These are phyloP conservation scores for Limnothrissa miodon DNA, from an alignment of 2,113 vertebrate species.

Conservation along the genomic window DNA sequence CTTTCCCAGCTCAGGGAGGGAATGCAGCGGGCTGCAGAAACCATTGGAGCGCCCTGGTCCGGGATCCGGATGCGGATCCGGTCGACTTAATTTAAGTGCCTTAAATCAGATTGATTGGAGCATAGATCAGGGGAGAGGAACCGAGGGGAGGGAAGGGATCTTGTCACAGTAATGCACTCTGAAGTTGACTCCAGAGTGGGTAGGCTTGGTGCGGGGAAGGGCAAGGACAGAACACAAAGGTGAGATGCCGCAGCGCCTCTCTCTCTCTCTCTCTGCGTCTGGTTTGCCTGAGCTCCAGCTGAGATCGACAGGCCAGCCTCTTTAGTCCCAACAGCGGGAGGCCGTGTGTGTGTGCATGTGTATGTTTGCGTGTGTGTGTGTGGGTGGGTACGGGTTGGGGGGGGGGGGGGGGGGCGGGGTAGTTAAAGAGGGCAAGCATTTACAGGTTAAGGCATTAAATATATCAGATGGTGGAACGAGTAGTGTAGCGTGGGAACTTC, in stretches of 20 bases:
- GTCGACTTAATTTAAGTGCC: conserved; percentile 42
- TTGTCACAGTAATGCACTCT: conserved; percentile 48
- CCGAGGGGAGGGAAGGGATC: conserved; percentile 6
- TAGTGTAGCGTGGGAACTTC: neutral
- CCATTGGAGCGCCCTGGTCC: conserved; percentile 29
- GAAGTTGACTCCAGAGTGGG: conserved; percentile 26
- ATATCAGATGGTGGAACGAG: neutral
- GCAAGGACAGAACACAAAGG: neutral
- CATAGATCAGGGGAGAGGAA: conserved; percentile 30
- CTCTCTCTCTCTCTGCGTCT: conserved; percentile 22
- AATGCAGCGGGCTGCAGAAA: conserved; percentile 34
- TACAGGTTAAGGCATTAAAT: conserved; percentile 4
- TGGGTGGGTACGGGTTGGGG: neutral
- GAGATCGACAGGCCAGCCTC: neutral
- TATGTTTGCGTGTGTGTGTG: neutral
- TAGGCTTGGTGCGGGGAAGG: neutral
- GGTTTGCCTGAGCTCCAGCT: neutral
- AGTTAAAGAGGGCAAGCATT: neutral
- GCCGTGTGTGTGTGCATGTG: neutral
- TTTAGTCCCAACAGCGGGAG: neutral
- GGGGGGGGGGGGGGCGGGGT: neutral
- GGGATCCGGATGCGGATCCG: conserved; percentile 42
- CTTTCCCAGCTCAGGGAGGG: conserved; percentile 38
- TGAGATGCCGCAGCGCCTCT: neutral
- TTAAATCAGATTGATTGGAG: conserved; percentile 61